phyloP scores from a whole-genome alignment of 2,888 invertebrate genomes.

The Oligia fasciuncula region DNA sequence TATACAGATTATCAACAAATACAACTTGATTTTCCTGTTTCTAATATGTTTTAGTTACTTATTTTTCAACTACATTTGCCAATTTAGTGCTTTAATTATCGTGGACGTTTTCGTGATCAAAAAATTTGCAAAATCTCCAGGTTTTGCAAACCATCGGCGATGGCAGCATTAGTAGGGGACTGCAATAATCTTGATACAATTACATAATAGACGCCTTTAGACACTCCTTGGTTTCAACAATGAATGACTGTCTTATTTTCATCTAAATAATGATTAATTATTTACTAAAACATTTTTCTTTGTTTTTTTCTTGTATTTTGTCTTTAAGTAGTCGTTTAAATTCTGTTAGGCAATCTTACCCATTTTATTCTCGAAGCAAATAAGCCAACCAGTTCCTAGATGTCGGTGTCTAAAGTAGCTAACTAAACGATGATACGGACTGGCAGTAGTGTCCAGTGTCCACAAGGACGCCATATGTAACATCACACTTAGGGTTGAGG shows the following conservation, averaged over 20 bases:
- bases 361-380: neutral
- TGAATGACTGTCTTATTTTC: neutral
- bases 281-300: neutral
- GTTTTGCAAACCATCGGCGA: neutral
- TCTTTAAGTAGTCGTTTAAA: neutral
- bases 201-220: neutral
- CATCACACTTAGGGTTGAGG: conserved; percentile 49
- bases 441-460: conserved; percentile 20
- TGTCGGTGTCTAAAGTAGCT: neutral
- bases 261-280: neutral
- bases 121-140: neutral
- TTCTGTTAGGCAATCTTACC: neutral
- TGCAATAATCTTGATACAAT: neutral
- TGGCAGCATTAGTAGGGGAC: neutral
- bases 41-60: conserved; percentile 6
- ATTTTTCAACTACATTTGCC: conserved; percentile 1
- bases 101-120: neutral
- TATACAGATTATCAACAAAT: conserved; percentile 3
- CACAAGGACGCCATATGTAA: conserved; percentile 37
- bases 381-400: neutral
- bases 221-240: neutral
- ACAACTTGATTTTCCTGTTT: conserved; percentile 13
- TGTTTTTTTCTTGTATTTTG: neutral
- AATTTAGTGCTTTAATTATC: conserved; percentile 8
- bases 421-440: conserved; percentile 10